Percentiles rank a stretch among this genome's conserved stretches.
Conservation (phyloP, 2,113 vertebrate genomes). For the Apistogramma diplotaenia region DNA sequence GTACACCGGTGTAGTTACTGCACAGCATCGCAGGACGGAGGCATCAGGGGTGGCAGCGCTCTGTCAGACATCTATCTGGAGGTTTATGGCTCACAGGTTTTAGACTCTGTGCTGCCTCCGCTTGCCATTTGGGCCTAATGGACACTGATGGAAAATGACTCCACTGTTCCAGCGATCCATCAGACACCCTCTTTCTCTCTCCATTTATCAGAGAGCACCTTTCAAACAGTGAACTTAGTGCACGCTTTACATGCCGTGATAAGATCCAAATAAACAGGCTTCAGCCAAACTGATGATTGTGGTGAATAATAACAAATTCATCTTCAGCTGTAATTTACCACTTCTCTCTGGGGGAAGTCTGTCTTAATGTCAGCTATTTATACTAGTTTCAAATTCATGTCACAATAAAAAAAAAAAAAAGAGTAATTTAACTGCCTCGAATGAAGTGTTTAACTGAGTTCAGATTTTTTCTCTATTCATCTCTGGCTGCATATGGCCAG, state of each 20-base stretch:
- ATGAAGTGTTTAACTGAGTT: constrained; percentile 3
- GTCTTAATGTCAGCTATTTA: not conserved
- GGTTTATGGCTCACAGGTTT: constrained; percentile 59
- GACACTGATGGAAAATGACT: constrained; percentile 66
- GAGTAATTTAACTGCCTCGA: not conserved
- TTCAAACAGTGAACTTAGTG: constrained; percentile 47
- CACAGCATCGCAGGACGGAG: not conserved
- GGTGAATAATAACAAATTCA: not conserved
- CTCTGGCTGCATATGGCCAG: not conserved
- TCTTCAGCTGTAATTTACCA: not conserved
- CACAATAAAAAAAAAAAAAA: not conserved
- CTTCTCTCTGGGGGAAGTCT: not conserved
- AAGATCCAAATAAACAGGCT: constrained; percentile 13
- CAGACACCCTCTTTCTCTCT: constrained; percentile 13
- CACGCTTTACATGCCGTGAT: constrained; percentile 15
- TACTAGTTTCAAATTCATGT: not conserved
- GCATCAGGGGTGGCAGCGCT: constrained; percentile 30
- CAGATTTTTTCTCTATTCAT: not conserved
- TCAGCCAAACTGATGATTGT: constrained; percentile 7
- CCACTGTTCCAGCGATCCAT: constrained; percentile 57
- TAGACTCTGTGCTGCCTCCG: constrained; percentile 28
- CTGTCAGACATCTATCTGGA: constrained; percentile 41
- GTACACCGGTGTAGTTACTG: not conserved
- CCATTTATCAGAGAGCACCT: constrained; percentile 46
- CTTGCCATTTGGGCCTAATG: constrained; percentile 57